A percentile compares a stretch with the other conserved stretches of the same genome.
phyloP scores from a whole-genome alignment of 2,888 invertebrate genomes.

The Notodonta dromedarius region DNA sequence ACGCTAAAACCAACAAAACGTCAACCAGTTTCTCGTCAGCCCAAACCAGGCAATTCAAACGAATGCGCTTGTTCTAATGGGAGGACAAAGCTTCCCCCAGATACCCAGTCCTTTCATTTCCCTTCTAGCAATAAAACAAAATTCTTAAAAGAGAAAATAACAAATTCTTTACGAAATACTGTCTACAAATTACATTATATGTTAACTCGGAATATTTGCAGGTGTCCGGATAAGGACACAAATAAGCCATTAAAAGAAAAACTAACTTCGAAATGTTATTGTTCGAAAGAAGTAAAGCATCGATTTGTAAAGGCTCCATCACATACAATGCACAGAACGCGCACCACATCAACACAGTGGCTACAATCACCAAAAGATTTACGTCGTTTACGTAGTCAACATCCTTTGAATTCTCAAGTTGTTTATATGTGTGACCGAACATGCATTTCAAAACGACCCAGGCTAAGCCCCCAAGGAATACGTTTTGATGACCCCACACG shows the following conservation, averaged over 20 bases:
- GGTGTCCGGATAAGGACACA: not conserved
- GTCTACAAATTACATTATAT: conserved; percentile 2
- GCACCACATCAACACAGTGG: not conserved
- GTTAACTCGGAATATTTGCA: not conserved
- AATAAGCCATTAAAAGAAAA: not conserved
- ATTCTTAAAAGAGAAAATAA: conserved; percentile 1
- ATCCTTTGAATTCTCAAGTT: not conserved
- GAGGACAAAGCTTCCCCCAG: not conserved
- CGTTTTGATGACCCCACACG: not conserved
- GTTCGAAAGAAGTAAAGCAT: not conserved
- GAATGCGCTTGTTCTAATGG: not conserved
- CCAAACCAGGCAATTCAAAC: not conserved
- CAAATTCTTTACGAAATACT: not conserved
- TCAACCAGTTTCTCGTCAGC: not conserved
- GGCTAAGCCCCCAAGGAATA: not conserved
- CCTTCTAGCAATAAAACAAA: not conserved
- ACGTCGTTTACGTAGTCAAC: not conserved
- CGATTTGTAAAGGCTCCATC: not conserved
- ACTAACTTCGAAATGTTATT: not conserved
- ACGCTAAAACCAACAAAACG: not conserved
- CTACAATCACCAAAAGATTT: not conserved
- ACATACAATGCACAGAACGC: not conserved
- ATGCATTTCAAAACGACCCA: conserved; percentile 2
- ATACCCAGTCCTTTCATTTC: not conserved
- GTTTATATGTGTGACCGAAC: not conserved